These are phyloP conservation scores for Sciurus niger DNA, from an alignment of 2,113 vertebrate genomes.

Conservation along the genomic window DNA sequence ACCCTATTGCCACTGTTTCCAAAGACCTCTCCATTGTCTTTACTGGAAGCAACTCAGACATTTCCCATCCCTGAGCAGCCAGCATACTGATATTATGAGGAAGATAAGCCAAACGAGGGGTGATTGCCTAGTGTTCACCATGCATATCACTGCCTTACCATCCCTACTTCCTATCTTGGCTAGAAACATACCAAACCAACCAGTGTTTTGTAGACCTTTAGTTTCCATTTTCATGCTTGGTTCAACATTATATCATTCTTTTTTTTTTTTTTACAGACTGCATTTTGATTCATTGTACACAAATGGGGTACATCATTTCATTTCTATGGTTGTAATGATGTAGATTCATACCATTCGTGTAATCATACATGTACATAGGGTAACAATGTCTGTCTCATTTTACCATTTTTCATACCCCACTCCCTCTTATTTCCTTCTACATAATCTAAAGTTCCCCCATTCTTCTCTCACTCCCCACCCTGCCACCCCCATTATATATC, in stretches of 20 bases:
- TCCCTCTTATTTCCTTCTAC: too few relatives aligned
- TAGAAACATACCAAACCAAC: not conserved
- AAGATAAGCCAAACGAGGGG: not conserved
- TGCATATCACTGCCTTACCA: not conserved
- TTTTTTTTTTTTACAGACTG: too few relatives aligned
- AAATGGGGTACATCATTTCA: too few relatives aligned
- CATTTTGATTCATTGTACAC: too few relatives aligned
- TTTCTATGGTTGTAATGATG: too few relatives aligned
- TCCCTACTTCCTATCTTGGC: not conserved
- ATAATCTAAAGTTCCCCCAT: too few relatives aligned
- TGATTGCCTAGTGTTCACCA: not conserved
- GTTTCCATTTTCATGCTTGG: conserved; percentile 17
- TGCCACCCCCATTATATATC: too few relatives aligned
- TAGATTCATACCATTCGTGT: too few relatives aligned
- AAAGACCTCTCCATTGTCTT: not conserved
- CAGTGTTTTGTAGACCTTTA: not conserved
- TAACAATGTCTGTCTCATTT: too few relatives aligned
- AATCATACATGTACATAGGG: too few relatives aligned
- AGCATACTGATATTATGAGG: not conserved
- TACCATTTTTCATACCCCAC: too few relatives aligned
- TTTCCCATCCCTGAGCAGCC: not conserved
- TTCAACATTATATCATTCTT: not conserved
- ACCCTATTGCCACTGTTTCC: not conserved
- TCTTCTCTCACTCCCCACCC: too few relatives aligned
- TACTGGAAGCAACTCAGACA: not conserved